phyloP scores from a whole-genome alignment of 2,113 vertebrate genomes.

The Cyphomyrus discorhynchus region DNA sequence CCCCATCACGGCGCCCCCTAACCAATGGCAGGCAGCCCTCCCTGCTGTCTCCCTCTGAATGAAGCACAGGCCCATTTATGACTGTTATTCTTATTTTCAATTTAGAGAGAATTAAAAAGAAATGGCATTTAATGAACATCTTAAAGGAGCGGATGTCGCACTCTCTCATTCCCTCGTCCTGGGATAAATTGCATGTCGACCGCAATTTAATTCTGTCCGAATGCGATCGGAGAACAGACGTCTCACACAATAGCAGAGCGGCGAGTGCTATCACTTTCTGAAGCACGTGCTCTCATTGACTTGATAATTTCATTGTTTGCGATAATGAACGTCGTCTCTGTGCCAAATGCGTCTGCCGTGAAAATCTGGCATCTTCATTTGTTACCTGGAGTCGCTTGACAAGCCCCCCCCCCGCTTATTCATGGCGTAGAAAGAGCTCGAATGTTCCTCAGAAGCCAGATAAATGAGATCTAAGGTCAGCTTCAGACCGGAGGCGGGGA shows the following conservation, averaged over 20 bases:
- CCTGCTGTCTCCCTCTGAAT: conserved; percentile 13
- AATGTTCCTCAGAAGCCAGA: not conserved
- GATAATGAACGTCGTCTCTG: conserved; percentile 35
- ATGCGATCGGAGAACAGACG: conserved; percentile 47
- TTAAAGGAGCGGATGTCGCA: conserved; percentile 63
- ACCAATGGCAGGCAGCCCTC: conserved; percentile 20
- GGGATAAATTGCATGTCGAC: conserved; percentile 66
- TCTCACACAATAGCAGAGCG: conserved; percentile 46
- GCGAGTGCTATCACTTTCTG: conserved; percentile 48
- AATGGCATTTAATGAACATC: conserved; percentile 69
- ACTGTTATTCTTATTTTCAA: conserved; percentile 40
- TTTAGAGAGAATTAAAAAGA: conserved; percentile 53
- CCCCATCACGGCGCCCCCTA: conserved; percentile 10
- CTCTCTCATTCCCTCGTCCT: conserved; percentile 54
- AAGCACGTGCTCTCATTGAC: conserved; percentile 47
- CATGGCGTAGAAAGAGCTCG: not conserved
- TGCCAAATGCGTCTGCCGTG: conserved; percentile 48
- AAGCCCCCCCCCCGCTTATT: not conserved
- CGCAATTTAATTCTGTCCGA: conserved; percentile 51
- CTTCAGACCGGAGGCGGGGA: not conserved
- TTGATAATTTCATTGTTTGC: conserved; percentile 53
- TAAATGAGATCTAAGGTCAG: not conserved
- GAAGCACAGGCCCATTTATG: conserved; percentile 17
- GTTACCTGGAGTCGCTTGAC: not conserved
- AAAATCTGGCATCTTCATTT: conserved; percentile 37